Evolutionary conservation across 2,113 vertebrate species (phyloP), one percentile per base, ranked within the genome.

Genomic region (Acanthochromis polyacanthus): DNA sequence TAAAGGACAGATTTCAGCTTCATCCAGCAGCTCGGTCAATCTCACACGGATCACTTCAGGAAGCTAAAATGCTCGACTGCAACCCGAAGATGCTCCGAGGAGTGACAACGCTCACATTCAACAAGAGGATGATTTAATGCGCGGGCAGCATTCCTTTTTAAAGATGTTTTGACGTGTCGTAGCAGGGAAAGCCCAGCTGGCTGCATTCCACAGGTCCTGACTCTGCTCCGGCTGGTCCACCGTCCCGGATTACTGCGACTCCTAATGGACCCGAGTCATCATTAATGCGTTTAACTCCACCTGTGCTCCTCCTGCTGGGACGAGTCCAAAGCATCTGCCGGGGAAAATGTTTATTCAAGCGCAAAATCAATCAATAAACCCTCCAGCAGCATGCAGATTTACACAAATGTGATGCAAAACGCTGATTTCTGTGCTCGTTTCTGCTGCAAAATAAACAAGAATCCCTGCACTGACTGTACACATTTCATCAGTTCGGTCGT

Each of bases 401-500:
- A 11, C 46, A 46, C 0, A 46, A 46, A 56, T 69, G 9, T 57
- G 10, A 9, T 30, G 14, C 38, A 57, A 57, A 22, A 25, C 25
- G 3, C 25, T 30, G 30, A 30, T 30, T 30, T 30, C 30, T 6
- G 46, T 48, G 1, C 7, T 48, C 19, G n/a, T 53, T 20, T 53
- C 51, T 52, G 15, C 46, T 9, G 36, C 7, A 4, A 10, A 9
- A n/a, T n/a, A n/a, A n/a, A n/a, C n/a, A n/a, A n/a, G n/a, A 9
- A 40, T 10, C 12, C 1, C 38, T 40, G 9, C 3, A 12, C 38
- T 40, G 12, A 43, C 40, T 43, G 40, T 43, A 14, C 40, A 1
- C 20, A 36, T 78, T 81, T 84, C 61, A 73, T 61, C 28, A 72
- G 60, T 64, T 20, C 69, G 3, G n/a, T 38, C 4, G 28, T 52